phyloP scores from a whole-genome alignment of 2,113 vertebrate genomes.

The Lepus europaeus region DNA sequence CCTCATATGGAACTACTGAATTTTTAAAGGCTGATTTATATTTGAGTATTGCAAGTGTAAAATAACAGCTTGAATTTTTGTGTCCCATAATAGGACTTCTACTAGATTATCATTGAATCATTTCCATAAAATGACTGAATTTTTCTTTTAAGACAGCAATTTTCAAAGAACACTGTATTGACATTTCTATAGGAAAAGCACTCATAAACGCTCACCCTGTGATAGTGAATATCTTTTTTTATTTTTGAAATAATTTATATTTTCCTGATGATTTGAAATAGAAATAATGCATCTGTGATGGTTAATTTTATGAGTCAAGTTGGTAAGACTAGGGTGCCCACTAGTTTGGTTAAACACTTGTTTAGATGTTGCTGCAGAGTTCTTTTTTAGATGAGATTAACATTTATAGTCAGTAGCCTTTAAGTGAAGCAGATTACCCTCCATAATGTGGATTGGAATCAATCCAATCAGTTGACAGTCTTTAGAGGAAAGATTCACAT shows the following conservation, averaged over 20 bases:
- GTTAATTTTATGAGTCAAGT: not conserved
- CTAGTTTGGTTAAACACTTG: not conserved
- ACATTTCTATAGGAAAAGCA: not conserved
- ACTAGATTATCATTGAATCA: conserved; percentile 27
- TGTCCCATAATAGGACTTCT: not conserved
- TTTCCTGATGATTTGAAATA: not conserved
- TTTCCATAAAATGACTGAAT: not conserved
- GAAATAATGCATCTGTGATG: not conserved
- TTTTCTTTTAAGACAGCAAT: conserved; percentile 39
- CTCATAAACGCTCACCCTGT: not conserved
- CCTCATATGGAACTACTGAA: conserved; percentile 83
- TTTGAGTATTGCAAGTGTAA: conserved; percentile 19
- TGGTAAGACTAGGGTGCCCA: not conserved
- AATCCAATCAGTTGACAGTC: not conserved
- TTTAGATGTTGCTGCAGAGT: not conserved
- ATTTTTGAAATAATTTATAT: not conserved
- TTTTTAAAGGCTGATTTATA: conserved; percentile 74
- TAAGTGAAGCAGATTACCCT: no score
- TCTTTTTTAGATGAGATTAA: no score
- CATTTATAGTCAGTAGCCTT: no score
- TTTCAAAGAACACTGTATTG: not conserved
- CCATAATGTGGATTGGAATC: not conserved
- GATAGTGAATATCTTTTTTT: not conserved
- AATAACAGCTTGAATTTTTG: conserved; percentile 45
- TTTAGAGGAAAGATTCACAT: not conserved